A percentile compares a stretch with the other conserved stretches of the same genome.
phyloP scores from a whole-genome alignment of 2,113 vertebrate genomes.

The Mandrillus leucophaeus region DNA sequence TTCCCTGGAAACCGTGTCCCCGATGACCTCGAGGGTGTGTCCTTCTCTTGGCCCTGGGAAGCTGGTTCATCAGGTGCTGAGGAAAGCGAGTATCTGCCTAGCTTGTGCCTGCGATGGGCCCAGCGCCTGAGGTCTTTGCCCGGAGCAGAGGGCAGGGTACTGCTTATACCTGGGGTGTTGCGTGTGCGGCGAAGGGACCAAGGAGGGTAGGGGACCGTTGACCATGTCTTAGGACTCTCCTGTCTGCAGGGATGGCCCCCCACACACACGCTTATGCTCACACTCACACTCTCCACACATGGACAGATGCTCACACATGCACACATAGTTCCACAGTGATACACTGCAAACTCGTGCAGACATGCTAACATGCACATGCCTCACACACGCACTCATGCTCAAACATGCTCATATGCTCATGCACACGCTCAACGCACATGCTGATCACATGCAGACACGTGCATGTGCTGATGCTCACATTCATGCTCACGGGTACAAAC shows the following conservation, averaged over 20 bases:
- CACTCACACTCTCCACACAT: not conserved
- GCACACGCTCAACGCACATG: not conserved
- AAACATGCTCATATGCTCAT: not conserved
- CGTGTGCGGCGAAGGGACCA: too few species aligned
- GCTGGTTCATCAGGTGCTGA: rapidly evolving
- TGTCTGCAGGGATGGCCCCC: not conserved
- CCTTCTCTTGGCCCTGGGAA: rapidly evolving
- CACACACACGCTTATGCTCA: not conserved
- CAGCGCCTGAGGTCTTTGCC: not conserved
- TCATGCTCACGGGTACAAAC: too few species aligned
- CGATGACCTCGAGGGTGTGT: not conserved
- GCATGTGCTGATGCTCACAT: not conserved
- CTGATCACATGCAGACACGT: not conserved
- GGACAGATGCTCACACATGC: not conserved
- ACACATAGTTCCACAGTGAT: not conserved
- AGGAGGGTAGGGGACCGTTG: too few species aligned
- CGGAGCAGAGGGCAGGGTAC: not conserved
- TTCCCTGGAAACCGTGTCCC: rapidly evolving
- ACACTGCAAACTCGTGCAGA: not conserved
- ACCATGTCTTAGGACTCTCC: not conserved
- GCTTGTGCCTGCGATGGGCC: not conserved
- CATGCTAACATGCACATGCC: too few species aligned
- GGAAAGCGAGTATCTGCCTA: not conserved
- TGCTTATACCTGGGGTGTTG: too few species aligned
- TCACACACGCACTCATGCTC: not conserved